Conservation (phyloP, 92 coral and sea anemone genomes). For the Meandrina meandrites region DNA sequence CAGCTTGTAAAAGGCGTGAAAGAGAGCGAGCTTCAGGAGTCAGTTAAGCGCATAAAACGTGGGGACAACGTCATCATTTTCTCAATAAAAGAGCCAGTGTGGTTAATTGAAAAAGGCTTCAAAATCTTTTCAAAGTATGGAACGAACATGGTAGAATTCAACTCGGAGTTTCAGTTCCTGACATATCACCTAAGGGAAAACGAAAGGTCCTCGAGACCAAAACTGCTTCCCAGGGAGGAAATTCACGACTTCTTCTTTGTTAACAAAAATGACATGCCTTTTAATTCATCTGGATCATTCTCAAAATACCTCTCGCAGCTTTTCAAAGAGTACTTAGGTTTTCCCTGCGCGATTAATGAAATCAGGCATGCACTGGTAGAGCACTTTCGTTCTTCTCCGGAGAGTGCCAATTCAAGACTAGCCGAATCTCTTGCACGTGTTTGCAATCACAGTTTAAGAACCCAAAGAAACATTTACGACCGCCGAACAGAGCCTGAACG, state of each 20-base stretch:
- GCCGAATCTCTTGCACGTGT: not conserved
- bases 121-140: not conserved
- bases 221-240: not conserved
- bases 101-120: not conserved
- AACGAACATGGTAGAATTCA: not conserved
- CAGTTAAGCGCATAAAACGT: too few species aligned
- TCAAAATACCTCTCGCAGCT: not conserved
- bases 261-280: not conserved
- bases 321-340: not conserved
- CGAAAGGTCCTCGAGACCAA: not conserved
- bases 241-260: not conserved
- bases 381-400: not conserved
- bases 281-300: not conserved
- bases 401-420: not conserved
- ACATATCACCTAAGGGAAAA: not conserved
- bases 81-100: not conserved
- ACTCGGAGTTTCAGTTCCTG: not conserved
- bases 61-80: not conserved
- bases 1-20: not conserved
- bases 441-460: slow-evolving; percentile 10
- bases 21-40: not conserved
- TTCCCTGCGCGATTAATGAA: not conserved
- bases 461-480: not conserved
- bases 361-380: slow-evolving; percentile 1
- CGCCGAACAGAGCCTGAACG: not conserved